phyloP scores from a whole-genome alignment of 2,113 vertebrate genomes.

The Pseudopipra pipra region DNA sequence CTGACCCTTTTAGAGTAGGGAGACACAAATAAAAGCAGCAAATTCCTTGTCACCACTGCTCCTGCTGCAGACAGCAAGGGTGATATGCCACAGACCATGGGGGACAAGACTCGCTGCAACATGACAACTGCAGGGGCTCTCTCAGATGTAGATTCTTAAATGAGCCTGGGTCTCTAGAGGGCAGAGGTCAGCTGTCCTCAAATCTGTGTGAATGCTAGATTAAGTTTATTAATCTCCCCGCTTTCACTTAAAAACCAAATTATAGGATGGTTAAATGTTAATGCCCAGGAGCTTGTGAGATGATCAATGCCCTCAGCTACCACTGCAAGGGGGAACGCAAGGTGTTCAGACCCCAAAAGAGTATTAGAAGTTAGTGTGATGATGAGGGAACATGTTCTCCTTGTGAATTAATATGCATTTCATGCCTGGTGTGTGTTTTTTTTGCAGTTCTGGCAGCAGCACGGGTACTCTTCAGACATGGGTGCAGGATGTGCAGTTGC shows the following conservation, averaged over 20 bases:
- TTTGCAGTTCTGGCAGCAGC: neutral
- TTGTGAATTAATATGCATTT: neutral
- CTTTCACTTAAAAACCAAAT: constrained; percentile 64
- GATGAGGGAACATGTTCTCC: neutral
- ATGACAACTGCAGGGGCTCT: neutral
- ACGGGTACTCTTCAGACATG: neutral
- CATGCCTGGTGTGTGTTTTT: neutral
- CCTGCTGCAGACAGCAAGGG: neutral
- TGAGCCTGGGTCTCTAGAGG: constrained; percentile 46
- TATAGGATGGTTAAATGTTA: constrained; percentile 16
- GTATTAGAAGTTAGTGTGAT: neutral
- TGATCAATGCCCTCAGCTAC: neutral
- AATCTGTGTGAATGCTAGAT: constrained; percentile 33
- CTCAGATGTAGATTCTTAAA: constrained; percentile 14
- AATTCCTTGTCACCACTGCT: neutral
- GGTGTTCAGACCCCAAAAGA: neutral
- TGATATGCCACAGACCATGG: neutral
- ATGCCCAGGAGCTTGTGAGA: neutral
- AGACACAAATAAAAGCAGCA: neutral
- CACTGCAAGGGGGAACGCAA: neutral
- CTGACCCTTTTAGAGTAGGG: neutral
- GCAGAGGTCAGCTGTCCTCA: constrained; percentile 58
- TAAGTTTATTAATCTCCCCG: constrained; percentile 57
- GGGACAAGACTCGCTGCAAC: neutral
- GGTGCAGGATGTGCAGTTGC: neutral